These are phyloP conservation scores for Aurelia aurita DNA, from an alignment of 30 jellyfish, hydroid and myxozoan genomes.

Conservation along the genomic window DNA sequence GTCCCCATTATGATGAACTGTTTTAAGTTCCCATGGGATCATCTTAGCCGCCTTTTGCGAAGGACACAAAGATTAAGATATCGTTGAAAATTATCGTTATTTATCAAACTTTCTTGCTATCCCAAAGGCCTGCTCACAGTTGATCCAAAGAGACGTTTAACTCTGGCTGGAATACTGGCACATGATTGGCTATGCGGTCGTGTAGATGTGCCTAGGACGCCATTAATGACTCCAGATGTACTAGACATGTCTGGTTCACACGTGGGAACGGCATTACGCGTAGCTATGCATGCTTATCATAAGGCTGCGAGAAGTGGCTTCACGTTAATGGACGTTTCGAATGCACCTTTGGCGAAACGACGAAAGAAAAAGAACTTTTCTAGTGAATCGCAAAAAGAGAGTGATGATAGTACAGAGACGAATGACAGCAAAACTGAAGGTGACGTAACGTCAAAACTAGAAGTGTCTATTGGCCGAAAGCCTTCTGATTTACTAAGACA, in stretches of 20 bases:
- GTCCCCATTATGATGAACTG: no score
- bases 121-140: slow-evolving; percentile 90
- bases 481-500: background rate
- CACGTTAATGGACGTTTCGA: slow-evolving; percentile 95
- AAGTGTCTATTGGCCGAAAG: background rate
- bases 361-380: slow-evolving; percentile 90
- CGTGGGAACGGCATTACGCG: slow-evolving; percentile 95
- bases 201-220: slow-evolving; percentile 95
- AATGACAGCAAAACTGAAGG: slow-evolving; percentile 16
- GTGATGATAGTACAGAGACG: slow-evolving; percentile 63
- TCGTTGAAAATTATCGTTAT: background rate
- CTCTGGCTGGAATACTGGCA: slow-evolving; percentile 76
- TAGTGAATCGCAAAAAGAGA: slow-evolving; percentile 72
- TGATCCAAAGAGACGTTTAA: slow-evolving; percentile 89
- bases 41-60: background rate
- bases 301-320: slow-evolving; percentile 96
- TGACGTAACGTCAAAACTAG: background rate
- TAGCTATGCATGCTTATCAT: slow-evolving; percentile 96
- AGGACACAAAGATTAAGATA: background rate
- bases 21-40: no score
- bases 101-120: no score
- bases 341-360: slow-evolving; percentile 99
- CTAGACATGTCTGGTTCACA: slow-evolving; percentile 89
- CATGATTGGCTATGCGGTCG: slow-evolving; percentile 99
- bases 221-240: slow-evolving; percentile 95